Conservation (phyloP, 2,797 vertebrate genomes). For the Enteromius argenteus region DNA sequence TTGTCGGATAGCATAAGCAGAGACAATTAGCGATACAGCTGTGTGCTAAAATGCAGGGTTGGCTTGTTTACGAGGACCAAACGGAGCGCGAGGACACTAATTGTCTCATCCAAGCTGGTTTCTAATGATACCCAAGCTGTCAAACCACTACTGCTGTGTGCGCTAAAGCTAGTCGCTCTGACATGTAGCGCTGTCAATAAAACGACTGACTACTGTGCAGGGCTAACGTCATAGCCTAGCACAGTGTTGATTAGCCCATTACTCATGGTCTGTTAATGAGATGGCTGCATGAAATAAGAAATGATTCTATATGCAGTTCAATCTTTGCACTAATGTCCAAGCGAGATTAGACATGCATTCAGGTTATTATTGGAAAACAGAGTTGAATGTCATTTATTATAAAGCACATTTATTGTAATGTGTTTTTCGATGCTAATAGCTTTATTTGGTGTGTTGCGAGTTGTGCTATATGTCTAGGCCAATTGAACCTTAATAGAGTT, state of each 20-base stretch:
- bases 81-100: conserved; percentile 20
- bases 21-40: conserved; percentile 32
- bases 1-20: not conserved
- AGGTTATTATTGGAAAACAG: not conserved
- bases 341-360: conserved; percentile 19
- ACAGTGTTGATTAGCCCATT: conserved; percentile 49
- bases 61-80: conserved; percentile 31
- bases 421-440: conserved; percentile 12
- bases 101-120: conserved; percentile 24
- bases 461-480: not conserved
- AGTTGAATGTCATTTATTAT: conserved; percentile 16
- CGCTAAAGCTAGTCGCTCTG: conserved; percentile 17
- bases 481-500: not conserved
- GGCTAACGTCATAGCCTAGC: conserved; percentile 25
- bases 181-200: conserved; percentile 32
- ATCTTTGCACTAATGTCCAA: conserved; percentile 14
- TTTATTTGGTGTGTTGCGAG: not conserved
- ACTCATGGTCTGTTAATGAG: conserved; percentile 48
- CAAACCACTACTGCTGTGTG: conserved; percentile 37
- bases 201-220: conserved; percentile 19
- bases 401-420: conserved; percentile 13
- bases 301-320: conserved; percentile 13
- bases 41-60: conserved; percentile 37
- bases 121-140: conserved; percentile 51
- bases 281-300: conserved; percentile 1